Evolutionary conservation across 2,888 invertebrate genomes (phyloP).

Genomic region (Scaeva pyrastri): DNA sequence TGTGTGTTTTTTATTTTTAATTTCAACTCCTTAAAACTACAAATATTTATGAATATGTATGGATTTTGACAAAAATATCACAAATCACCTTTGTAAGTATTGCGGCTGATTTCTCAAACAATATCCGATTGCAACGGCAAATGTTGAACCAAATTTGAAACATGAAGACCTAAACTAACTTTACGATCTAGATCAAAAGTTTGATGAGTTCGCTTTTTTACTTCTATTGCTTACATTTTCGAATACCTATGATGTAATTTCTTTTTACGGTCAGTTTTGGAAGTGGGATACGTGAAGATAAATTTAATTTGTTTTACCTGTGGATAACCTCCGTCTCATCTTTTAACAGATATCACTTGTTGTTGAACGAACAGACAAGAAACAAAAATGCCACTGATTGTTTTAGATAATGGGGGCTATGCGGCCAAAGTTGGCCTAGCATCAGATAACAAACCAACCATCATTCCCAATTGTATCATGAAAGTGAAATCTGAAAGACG

Average conservation of each 20-base stretch:
- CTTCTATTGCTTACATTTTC: not conserved
- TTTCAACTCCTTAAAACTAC: too few species aligned
- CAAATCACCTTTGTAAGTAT: too few species aligned
- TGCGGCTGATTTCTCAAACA: too few species aligned
- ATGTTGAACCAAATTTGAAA: too few species aligned
- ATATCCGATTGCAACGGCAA: too few species aligned
- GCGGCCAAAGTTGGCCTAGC: constrained; percentile 94
- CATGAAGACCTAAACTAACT: too few species aligned
- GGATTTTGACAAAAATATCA: too few species aligned
- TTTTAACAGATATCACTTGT: constrained; percentile 27
- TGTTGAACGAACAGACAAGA: constrained; percentile 2
- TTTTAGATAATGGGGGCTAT: constrained; percentile 95
- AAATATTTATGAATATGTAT: too few species aligned
- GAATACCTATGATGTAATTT: not conserved
- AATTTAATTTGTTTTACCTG: constrained; percentile 19
- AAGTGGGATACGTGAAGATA: constrained; percentile 26
- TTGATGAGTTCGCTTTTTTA: too few species aligned
- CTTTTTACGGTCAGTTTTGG: constrained; percentile 37
- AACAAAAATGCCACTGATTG: constrained; percentile 79
- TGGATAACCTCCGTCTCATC: constrained; percentile 28
- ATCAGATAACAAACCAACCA: constrained; percentile 87
- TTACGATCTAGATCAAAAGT: too few species aligned
- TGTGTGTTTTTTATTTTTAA: too few species aligned
- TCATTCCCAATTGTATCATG: constrained; percentile 97
- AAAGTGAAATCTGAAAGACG: constrained; percentile 98